Evolutionary conservation across 2,113 vertebrate genomes (phyloP).

Genomic region (Gorsachius goisagi): DNA sequence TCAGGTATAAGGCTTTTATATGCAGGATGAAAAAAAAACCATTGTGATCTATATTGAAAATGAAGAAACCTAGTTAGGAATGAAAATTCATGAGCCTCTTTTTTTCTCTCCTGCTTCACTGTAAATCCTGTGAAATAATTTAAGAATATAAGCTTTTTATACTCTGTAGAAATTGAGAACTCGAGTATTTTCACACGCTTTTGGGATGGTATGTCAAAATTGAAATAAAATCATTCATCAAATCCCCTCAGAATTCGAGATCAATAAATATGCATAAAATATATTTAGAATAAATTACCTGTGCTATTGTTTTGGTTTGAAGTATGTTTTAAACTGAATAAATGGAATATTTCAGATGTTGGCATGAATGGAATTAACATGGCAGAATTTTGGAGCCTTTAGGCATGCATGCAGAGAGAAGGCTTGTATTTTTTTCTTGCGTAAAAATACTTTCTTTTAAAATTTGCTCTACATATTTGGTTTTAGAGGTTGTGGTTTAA

Average conservation of each 20-base stretch:
- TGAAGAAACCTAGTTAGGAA: not conserved
- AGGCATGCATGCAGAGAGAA: not conserved
- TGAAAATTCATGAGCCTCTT: not conserved
- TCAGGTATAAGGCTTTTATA: conserved; percentile 6
- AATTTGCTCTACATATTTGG: not conserved
- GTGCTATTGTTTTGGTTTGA: not conserved
- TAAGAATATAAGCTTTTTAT: not conserved
- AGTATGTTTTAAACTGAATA: not conserved
- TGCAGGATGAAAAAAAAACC: not conserved
- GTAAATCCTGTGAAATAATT: not conserved
- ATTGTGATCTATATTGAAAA: not conserved
- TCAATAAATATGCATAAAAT: not conserved
- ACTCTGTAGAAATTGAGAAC: not conserved
- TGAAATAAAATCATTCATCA: not conserved
- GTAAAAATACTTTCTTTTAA: not conserved
- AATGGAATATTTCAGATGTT: not conserved
- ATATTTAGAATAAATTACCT: not conserved
- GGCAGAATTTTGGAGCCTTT: not conserved
- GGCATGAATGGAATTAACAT: not conserved
- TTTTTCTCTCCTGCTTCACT: not conserved
- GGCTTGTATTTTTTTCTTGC: not conserved
- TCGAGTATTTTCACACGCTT: not conserved
- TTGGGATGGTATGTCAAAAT: not conserved
- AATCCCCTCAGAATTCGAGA: not conserved
- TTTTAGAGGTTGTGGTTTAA: not conserved